A percentile compares a stretch with the other conserved stretches of the same genome.
phyloP scores from a whole-genome alignment of 2,797 vertebrate species.

The Oreortyx pictus region DNA sequence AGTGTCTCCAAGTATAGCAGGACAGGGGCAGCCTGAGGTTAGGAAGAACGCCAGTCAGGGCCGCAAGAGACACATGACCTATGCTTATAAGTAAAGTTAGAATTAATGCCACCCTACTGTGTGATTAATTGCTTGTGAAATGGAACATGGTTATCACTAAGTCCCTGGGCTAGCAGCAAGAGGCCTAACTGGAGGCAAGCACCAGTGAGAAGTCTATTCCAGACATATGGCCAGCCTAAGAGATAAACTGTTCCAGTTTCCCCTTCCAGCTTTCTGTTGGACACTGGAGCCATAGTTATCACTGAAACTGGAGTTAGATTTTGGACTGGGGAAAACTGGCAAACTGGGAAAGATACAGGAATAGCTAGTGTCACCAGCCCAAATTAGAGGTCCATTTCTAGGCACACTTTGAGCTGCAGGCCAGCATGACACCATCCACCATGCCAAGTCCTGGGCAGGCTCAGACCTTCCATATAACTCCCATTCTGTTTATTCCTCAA shows the following conservation, averaged over 20 bases:
- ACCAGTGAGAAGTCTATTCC: background rate
- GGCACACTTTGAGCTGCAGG: background rate
- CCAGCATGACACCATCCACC: background rate
- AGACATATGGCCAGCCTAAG: background rate
- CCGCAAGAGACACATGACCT: background rate
- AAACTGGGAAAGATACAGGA: background rate
- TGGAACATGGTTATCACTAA: background rate
- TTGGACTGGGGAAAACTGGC: background rate
- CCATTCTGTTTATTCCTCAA: background rate
- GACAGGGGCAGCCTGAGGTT: background rate
- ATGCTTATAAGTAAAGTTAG: accelerated
- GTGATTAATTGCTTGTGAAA: background rate
- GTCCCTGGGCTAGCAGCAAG: background rate
- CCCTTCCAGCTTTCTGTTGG: background rate
- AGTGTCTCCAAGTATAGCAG: background rate
- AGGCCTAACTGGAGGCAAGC: background rate
- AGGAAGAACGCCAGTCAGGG: background rate
- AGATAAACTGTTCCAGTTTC: background rate
- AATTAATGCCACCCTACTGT: background rate
- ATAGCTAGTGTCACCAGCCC: background rate
- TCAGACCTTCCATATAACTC: background rate
- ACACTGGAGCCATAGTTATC: background rate
- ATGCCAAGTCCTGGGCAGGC: background rate
- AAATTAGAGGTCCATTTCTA: background rate
- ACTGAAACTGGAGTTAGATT: background rate